These are phyloP conservation scores for Parapsyche elsis DNA, from an alignment of 1,140 invertebrate species.

Conservation along the genomic window DNA sequence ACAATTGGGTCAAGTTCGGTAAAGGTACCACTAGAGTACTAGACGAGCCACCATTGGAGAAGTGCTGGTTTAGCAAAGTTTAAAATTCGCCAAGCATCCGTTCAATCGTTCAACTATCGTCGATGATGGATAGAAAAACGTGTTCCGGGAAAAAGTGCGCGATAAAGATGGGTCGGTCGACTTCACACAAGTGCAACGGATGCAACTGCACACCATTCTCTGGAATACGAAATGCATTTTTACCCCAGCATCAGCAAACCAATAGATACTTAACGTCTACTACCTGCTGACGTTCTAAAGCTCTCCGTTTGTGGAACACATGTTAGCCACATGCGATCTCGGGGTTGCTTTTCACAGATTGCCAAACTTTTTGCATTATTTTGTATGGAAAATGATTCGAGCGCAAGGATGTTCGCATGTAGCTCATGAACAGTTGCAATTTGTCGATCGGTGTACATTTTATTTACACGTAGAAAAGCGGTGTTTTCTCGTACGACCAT, in stretches of 20 bases:
- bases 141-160: not conserved
- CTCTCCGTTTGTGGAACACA: not conserved
- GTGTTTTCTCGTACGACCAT: not conserved
- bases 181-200: slow-evolving; percentile 1
- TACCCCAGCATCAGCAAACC: no score
- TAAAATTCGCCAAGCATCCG: not conserved
- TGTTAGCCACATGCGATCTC: not conserved
- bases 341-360: not conserved
- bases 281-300: not conserved
- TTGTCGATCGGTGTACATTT: not conserved
- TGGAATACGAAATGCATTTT: slow-evolving; percentile 33
- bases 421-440: no score
- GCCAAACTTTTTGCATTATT: not conserved
- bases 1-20: no score
- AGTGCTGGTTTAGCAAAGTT: not conserved
- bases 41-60: no score
- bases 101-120: not conserved
- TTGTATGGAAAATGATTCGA: not conserved
- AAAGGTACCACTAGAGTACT: no score
- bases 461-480: not conserved
- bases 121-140: not conserved
- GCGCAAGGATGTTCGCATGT: not conserved
- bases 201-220: not conserved
- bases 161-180: not conserved
- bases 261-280: no score